Base-by-base conservation (phyloP, 2,888 invertebrate species). In the Norana najaformis region DNA sequence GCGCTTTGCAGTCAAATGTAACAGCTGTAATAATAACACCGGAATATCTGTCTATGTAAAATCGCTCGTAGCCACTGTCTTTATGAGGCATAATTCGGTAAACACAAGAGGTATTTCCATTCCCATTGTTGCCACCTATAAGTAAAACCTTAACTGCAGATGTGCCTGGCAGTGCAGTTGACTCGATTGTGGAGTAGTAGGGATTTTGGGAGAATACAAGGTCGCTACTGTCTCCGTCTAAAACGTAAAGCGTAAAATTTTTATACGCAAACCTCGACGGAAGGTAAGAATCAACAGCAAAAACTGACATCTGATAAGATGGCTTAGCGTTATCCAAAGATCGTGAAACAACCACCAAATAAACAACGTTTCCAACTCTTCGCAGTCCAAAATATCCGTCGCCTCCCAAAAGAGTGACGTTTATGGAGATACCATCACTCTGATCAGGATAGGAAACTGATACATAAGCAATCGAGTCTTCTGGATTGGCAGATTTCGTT, bases 301-400 rank as follows among this genome's bases (percentile, higher is more conserved):
- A 39, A 13, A 90, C 39, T 23, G 88, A 41, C 88, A 90, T 90
- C 30, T 38, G 37, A 39, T 90, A 90, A 38, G 41, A 88, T 34
- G 85, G 37, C 39, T 36, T 85, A 18, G 88, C 90, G 30, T 88
- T 85, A 0, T 35, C 47, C 47, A 90, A 23, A 23, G 90, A 90
- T 18, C 88, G 83, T n/a, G 90, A 90, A 18, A 90, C 90, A 20
- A 90, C 90, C 11, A 90, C 90, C 35, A 90, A 23, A 30, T 38
- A 90, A 36, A 90, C 88, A 20, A 90, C 14, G n/a, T 90, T 88
- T 35, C 47, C 90, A 6, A 38, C 53, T 23, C 47, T 16, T 34
- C 47, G 85, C n/a, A 90, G 90, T 36, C 39, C 90, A 90, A 90
- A 90, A 36, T 88, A 39, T 34, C 88, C 88, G 36, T 90, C 90